Base-by-base conservation (phyloP, 2,797 vertebrate genomes). In the Lutjanus campechanus region DNA sequence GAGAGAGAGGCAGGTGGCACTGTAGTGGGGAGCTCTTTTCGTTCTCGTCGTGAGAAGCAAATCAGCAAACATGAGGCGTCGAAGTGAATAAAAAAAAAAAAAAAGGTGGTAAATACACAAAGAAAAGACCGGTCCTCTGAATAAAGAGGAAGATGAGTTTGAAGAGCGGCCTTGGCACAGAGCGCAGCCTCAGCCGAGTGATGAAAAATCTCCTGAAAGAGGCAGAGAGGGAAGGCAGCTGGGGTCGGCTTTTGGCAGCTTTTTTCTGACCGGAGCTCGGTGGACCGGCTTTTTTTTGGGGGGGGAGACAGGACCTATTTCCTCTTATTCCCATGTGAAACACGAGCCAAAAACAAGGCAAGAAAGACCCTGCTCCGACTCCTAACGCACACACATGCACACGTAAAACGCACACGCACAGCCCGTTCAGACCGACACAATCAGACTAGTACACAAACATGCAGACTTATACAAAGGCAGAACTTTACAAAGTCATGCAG, bases 401-500 rank as follows among this genome's bases (percentile, higher is more conserved):
- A 72, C 61, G 19, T 29, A 74, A 49, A 78, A 56, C 69, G 76
- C 84, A 73, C 61, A 56, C 79, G 50, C 22, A 69, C 79, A 76
- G 64, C 72, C 66, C 69, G 76, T n/a, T 73, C 79, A 73, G 74
- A 76, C 76, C 54, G 59, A 86, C 80, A 71, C 83, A 84, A 50
- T 90, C 88, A 86, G 79, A 92, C 87, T 69, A 62, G 50, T 53
- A 87, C 89, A 88, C 87, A 72, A 84, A 91, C 94, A 93, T 93
- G 89, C 90, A 92, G 89, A 91, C 86, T 76, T 88, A 29, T 87
- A 92, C 85, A 89, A 91, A 92, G 87, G 87, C 90, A 89, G 86
- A 91, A 89, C 76, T 90, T 83, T 80, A 93, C 91, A 91, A 85
- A 87, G 89, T 91, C 90, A 94, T 93, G 93, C 92, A 89, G 83